Evolutionary conservation across 2,113 vertebrate species (phyloP), one percentile per base, ranked within the genome.

Genomic region (Otolemur garnettii): DNA sequence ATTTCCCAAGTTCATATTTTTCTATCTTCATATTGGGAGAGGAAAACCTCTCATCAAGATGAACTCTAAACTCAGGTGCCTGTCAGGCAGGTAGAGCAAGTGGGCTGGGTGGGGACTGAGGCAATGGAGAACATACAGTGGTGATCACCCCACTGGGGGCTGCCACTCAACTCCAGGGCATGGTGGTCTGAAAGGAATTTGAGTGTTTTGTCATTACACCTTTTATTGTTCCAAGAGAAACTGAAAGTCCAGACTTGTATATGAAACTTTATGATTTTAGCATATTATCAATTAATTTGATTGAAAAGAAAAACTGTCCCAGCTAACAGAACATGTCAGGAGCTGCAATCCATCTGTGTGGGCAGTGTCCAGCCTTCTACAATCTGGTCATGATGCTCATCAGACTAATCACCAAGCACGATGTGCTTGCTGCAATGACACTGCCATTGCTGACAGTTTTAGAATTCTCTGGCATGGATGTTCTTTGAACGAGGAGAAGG

Each of bases 201-300:
- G 9, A 24, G 2, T 42, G 11, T 33, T 94, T 57, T 86, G 17
- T 59, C 50, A 62, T 22, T 30, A 35, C 0, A 15, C 8, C 13
- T 64, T 55, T 21, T 26, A 28, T n/a, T 74, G 17, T 71, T 79
- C 57, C 72, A 33, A 79, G 45, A 93, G 64, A 82, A 79, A 66
- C 5, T 75, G 42, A 33, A 83, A 93, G 77, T 79, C 14, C 18
- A 53, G 22, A 71, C n/a, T 84, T 90, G 64, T 87, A 71, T 72
- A 55, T 82, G 18, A 89, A 82, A 72, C 35, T 62, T 35, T 85
- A 28, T 50, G 17, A 74, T 59, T 85, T 72, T 95, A 57, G 53
- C 14, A 72, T 95, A 69, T 87, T 95, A 22, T 28, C 8, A 22
- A 17, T 91, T 82, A 71, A 74, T 62, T 85, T 85, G 71, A 45